These are phyloP conservation scores for Daboia siamensis DNA, from an alignment of 2,113 vertebrate genomes.

Conservation along the genomic window DNA sequence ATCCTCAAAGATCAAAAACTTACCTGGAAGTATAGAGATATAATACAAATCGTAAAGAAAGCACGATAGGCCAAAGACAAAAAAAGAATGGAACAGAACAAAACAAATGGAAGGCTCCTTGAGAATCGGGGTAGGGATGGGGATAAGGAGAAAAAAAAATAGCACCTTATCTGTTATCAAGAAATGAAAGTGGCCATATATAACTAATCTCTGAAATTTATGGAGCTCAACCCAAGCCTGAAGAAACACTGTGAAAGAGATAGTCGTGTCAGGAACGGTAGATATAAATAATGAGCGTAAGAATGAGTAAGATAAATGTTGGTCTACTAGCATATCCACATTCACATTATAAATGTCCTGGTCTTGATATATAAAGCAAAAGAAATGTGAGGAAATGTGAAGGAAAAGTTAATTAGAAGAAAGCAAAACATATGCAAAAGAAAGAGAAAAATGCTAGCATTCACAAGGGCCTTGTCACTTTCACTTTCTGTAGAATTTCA, in stretches of 20 bases:
- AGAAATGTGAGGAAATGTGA: neutral
- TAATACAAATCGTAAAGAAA: neutral
- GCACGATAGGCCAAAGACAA: neutral
- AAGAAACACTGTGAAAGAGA: neutral
- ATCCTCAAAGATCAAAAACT: neutral
- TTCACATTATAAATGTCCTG: neutral
- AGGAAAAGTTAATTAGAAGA: neutral
- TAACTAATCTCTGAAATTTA: neutral
- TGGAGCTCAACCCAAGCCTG: neutral
- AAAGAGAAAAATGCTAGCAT: neutral
- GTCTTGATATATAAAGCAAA: neutral
- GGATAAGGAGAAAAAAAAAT: neutral
- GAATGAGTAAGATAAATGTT: constrained; percentile 10
- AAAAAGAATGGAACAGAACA: neutral
- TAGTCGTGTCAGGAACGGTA: neutral
- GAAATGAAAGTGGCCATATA: neutral
- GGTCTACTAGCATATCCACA: neutral
- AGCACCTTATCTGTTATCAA: neutral
- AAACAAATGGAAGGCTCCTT: neutral
- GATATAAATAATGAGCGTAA: constrained; percentile 18
- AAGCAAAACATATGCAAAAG: constrained; percentile 1
- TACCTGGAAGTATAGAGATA: neutral
- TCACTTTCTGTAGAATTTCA: neutral
- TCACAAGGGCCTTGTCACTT: neutral
- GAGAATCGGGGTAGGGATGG: neutral